Conservation (phyloP, 1,140 invertebrate genomes). For the Drosophila repletoides region DNA sequence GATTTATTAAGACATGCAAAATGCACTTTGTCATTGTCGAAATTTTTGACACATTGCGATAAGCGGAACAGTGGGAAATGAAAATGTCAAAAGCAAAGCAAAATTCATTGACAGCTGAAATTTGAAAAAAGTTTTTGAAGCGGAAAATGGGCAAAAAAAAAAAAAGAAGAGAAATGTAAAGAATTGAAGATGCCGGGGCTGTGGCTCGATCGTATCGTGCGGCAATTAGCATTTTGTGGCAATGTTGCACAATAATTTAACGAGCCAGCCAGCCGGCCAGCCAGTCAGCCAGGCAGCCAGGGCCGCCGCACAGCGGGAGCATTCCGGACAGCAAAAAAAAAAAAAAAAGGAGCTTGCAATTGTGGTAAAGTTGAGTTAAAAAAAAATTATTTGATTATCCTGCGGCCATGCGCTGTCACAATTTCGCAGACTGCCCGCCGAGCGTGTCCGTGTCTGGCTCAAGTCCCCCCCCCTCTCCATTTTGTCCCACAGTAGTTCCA, state of each 20-base stretch:
- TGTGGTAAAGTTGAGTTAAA: conserved; percentile 28
- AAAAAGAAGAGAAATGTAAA: not conserved
- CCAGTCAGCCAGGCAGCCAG: not conserved
- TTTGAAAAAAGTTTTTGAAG: conserved; percentile 61
- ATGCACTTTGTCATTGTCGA: conserved; percentile 53
- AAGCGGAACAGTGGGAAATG: conserved; percentile 48
- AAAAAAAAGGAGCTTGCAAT: conserved; percentile 48
- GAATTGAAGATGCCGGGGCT: conserved; percentile 12
- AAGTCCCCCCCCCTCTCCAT: not conserved
- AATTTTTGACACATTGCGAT: conserved; percentile 66
- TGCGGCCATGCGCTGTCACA: conserved; percentile 79
- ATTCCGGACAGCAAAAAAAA: conserved; percentile 16
- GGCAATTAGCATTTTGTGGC: conserved; percentile 80
- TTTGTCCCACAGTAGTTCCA: not conserved
- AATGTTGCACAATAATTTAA: conserved; percentile 78
- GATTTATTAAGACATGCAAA: conserved; percentile 59
- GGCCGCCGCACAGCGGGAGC: conserved; percentile 26
- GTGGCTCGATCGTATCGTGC: conserved; percentile 64
- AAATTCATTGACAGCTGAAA: conserved; percentile 71
- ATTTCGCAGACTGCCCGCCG: conserved; percentile 75
- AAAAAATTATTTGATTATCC: conserved; percentile 81
- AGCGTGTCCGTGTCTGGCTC: conserved; percentile 43
- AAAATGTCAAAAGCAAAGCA: conserved; percentile 63
- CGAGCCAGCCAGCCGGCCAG: conserved; percentile 19
- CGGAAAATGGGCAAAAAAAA: not conserved